Conservation (phyloP, 2,797 vertebrate species). For the Crenuchus spilurus region DNA sequence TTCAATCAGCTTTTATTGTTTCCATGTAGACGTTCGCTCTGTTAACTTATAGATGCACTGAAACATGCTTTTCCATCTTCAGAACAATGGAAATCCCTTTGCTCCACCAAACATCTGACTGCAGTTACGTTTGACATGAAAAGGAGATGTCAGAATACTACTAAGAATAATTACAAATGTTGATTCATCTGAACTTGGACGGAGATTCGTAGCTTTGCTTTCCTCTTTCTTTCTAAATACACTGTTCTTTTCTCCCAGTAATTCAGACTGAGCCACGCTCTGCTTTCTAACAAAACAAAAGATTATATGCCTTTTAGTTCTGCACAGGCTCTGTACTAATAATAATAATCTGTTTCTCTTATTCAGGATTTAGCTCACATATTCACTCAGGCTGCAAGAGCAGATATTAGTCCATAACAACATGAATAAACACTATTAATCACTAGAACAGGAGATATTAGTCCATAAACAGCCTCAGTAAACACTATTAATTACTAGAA, state of each 20-base stretch:
- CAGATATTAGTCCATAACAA: no score
- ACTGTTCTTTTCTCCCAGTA: not conserved
- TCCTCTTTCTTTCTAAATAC: not conserved
- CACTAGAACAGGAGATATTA: no score
- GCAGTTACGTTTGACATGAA: constrained; percentile 20
- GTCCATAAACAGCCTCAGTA: no score
- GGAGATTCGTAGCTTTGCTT: not conserved
- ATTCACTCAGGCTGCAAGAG: no score
- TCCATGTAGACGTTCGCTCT: constrained; percentile 13
- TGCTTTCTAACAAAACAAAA: not conserved
- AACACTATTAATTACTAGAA: no score
- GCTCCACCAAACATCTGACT: constrained; percentile 13
- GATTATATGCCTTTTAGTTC: not conserved
- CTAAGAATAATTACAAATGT: constrained; percentile 18
- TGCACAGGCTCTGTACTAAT: not conserved
- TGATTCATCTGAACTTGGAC: constrained; percentile 17
- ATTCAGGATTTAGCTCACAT: not conserved
- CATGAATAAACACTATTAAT: no score
- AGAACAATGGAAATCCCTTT: constrained; percentile 1
- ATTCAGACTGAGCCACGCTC: not conserved
- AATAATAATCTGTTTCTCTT: not conserved
- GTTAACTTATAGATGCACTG: not conserved
- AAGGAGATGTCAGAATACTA: constrained; percentile 21
- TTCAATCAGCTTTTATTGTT: constrained; percentile 25
- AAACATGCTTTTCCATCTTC: constrained; percentile 10